These are phyloP conservation scores for Serranus cabrilla DNA, from an alignment of 2,797 vertebrate species.

Conservation along the genomic window DNA sequence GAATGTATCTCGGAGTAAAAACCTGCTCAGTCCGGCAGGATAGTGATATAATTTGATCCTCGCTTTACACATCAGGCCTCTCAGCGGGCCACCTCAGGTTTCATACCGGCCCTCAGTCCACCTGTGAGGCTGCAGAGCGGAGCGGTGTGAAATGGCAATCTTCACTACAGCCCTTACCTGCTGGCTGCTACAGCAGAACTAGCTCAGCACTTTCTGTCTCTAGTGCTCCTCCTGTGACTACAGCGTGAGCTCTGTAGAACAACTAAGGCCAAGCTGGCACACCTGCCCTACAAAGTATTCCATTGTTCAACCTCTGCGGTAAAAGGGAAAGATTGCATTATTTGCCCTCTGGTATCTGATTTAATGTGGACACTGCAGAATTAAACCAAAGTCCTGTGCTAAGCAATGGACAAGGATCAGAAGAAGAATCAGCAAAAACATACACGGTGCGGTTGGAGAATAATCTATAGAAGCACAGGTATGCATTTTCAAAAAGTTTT, in stretches of 20 bases:
- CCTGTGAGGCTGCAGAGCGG: constrained; percentile 65
- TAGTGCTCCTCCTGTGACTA: constrained; percentile 58
- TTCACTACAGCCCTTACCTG: constrained; percentile 57
- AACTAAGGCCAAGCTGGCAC: constrained; percentile 66
- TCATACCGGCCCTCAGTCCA: constrained; percentile 59
- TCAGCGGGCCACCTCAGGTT: constrained; percentile 55
- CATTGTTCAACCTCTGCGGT: constrained; percentile 68
- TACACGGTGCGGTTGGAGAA: constrained; percentile 5
- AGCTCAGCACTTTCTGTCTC: constrained; percentile 74
- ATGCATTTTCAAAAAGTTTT: not conserved
- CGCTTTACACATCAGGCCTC: constrained; percentile 59
- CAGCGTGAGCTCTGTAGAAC: constrained; percentile 59
- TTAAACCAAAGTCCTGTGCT: constrained; percentile 56
- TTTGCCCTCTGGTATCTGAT: constrained; percentile 51
- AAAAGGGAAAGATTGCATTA: constrained; percentile 58
- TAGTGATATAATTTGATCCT: constrained; percentile 59
- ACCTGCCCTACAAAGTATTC: constrained; percentile 71
- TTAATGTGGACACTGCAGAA: constrained; percentile 64
- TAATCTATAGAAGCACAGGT: constrained; percentile 2
- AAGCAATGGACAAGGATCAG: constrained; percentile 43
- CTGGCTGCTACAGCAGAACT: constrained; percentile 63
- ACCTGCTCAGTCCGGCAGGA: constrained; percentile 23
- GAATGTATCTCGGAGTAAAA: constrained; percentile 42
- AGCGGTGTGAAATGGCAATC: constrained; percentile 61
- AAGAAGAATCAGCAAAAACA: constrained; percentile 30